Evolutionary conservation across 1,140 invertebrate genomes (phyloP), one percentile per base, ranked within the genome.

Genomic region (Sminthurides bifidus): DNA sequence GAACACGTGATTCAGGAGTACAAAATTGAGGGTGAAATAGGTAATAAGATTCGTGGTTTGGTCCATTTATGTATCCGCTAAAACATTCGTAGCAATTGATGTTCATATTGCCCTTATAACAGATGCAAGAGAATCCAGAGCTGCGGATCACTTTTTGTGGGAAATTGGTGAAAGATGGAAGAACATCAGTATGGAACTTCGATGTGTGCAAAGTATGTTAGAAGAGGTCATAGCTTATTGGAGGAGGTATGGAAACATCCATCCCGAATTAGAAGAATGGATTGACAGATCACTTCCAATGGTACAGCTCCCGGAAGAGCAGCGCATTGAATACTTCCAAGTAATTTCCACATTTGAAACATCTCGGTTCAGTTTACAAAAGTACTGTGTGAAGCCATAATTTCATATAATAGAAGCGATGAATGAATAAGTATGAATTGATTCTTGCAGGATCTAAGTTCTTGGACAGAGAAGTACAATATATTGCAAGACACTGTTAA

Each of bases 1-100:
- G 87, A 92, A 71, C 84, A 88, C 67, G 85, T 91, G 40, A 82
- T 87, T 30, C 87, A 92, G 40, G 86, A 88, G 66, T 94, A 91
- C 67, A 92, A 91, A 73, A 79, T 80, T 63, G 85, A 90, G 40
- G 85, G 84, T 60, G 80, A 84, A 71, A 78, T 88, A 46, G 81
- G 84, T 76, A 76, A 73, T n/a, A n/a, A n/a, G n/a, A n/a, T n/a
- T n/a, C n/a, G n/a, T 71, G 68, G 5, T 46, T 53, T 15, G 14
- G 26, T 31, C 37, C 8, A 48, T 31, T 37, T 26, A 54, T 40
- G 29, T 58, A 43, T 52, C 14, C 45, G 2, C 43, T 10, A 0
- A 33, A n/a, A 49, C 17, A 29, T 21, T 3, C n/a, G 19, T n/a
- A n/a, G n/a, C n/a, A n/a, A n/a, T n/a, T n/a, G n/a, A n/a, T n/a